Evolutionary conservation across 2,888 invertebrate genomes (phyloP).

Genomic region (Muscina levida): DNA sequence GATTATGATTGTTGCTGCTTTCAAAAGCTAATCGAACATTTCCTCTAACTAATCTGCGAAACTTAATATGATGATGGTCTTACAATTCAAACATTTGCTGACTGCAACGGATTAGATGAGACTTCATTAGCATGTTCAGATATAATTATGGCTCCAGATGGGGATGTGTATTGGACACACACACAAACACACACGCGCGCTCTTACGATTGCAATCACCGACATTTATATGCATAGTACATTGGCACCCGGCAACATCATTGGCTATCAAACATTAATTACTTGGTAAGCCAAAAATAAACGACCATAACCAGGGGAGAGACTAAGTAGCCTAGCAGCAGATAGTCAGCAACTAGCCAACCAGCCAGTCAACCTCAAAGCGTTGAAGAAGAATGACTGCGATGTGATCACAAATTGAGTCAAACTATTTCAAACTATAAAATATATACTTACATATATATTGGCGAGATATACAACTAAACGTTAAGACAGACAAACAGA

Average conservation of each 20-base stretch:
- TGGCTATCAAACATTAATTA: constrained; percentile 63
- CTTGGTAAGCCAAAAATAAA: constrained; percentile 54
- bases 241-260: constrained; percentile 3
- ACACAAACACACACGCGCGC: no score
- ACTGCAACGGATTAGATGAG: constrained; percentile 48
- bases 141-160: constrained; percentile 57
- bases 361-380: constrained; percentile 53
- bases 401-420: constrained; percentile 61
- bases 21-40: constrained; percentile 66
- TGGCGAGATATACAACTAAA: constrained; percentile 49
- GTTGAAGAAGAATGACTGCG: constrained; percentile 62
- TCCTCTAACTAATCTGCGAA: constrained; percentile 63
- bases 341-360: background rate
- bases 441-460: constrained; percentile 11
- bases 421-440: constrained; percentile 47
- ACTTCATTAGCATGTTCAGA: constrained; percentile 59
- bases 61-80: constrained; percentile 59
- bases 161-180: constrained; percentile 5
- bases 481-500: constrained; percentile 14
- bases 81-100: constrained; percentile 50
- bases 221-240: background rate
- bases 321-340: background rate
- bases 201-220: no score
- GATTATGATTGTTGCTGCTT: constrained; percentile 63
- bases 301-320: constrained; percentile 11